These are phyloP conservation scores for Ridgeia piscesae DNA, from an alignment of 1,140 invertebrate species.

Conservation along the genomic window DNA sequence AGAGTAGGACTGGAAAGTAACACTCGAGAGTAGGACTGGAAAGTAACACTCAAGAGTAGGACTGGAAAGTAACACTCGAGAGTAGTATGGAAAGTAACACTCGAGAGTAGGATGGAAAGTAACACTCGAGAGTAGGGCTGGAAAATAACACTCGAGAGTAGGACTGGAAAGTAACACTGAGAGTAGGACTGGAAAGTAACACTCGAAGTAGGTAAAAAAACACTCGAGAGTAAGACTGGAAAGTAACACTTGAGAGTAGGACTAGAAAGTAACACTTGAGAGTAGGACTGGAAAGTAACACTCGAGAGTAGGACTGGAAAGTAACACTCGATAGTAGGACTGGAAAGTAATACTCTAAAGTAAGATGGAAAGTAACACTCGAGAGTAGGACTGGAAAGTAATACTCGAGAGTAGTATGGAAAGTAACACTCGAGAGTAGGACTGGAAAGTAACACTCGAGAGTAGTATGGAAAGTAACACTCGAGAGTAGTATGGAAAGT, in stretches of 20 bases:
- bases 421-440: background rate
- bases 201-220: background rate
- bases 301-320: too few relatives aligned
- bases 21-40: too few relatives aligned
- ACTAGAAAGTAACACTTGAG: background rate
- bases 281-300: background rate
- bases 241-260: background rate
- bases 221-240: too few relatives aligned
- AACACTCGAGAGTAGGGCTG: background rate
- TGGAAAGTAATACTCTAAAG: background rate
- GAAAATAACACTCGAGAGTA: background rate
- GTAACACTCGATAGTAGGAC: too few relatives aligned
- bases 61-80: background rate
- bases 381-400: background rate
- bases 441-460: too few relatives aligned
- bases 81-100: background rate
- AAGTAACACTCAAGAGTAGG: too few relatives aligned
- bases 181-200: background rate
- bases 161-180: background rate
- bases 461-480: background rate
- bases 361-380: background rate
- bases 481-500: background rate
- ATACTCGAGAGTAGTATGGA: too few relatives aligned
- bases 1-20: background rate
- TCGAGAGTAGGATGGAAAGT: background rate